A percentile compares a stretch with the other conserved stretches of the same genome.
phyloP scores from a whole-genome alignment of 2,888 invertebrate species.

The Drosophila nigricruria region DNA sequence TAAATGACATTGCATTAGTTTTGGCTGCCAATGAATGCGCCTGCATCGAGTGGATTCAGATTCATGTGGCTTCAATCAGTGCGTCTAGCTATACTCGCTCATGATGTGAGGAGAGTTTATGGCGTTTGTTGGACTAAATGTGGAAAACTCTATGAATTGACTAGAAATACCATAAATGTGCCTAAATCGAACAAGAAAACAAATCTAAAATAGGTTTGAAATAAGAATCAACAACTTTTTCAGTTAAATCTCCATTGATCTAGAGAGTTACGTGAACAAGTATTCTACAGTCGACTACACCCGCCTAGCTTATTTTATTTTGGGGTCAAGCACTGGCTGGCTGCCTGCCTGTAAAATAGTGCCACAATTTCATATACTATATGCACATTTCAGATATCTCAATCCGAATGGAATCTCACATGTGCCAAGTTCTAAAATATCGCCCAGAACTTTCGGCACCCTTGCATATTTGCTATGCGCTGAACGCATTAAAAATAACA shows the following conservation, averaged over 20 bases:
- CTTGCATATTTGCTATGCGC: conserved; percentile 7
- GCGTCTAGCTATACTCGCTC: conserved; percentile 8
- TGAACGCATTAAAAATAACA: conserved; percentile 8
- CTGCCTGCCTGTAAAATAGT: conserved; percentile 2
- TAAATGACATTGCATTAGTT: conserved; percentile 76
- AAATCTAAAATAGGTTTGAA: background rate
- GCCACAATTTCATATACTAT: background rate
- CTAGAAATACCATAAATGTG: too few species aligned
- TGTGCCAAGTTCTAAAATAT: conserved; percentile 7
- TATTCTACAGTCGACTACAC: background rate
- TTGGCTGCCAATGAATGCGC: conserved; percentile 59
- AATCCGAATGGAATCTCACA: conserved; percentile 14
- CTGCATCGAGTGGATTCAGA: conserved; percentile 57
- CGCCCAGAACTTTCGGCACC: conserved; percentile 11
- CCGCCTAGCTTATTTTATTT: conserved; percentile 9
- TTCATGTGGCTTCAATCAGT: conserved; percentile 54
- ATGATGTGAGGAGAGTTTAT: background rate
- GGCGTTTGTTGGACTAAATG: too few species aligned
- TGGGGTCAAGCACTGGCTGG: conserved; percentile 34
- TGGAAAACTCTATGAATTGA: too few species aligned
- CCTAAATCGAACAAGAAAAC: too few species aligned
- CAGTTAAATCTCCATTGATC: background rate
- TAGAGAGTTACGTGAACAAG: background rate
- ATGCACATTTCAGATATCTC: background rate
- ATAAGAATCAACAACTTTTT: background rate